phyloP scores from a whole-genome alignment of 2,797 vertebrate species.

The Buceros bicornis region DNA sequence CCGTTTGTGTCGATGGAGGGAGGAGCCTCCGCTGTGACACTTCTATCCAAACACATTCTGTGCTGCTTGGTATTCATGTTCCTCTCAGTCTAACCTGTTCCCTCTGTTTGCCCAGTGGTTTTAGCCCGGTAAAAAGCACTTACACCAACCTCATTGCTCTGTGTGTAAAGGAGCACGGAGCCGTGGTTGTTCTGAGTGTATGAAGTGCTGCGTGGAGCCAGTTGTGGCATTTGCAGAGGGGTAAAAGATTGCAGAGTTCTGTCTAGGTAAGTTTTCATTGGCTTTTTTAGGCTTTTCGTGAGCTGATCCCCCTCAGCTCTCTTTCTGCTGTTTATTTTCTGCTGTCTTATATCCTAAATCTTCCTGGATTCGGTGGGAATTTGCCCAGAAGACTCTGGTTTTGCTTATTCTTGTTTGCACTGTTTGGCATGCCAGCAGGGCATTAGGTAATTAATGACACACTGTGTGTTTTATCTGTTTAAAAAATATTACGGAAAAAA shows the following conservation, averaged over 20 bases:
- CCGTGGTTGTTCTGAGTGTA: not conserved
- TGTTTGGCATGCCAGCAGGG: not conserved
- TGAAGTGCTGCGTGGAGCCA: not conserved
- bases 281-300: not conserved
- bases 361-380: not conserved
- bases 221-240: not conserved
- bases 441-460: slow-evolving; percentile 6
- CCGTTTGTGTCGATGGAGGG: slow-evolving; percentile 43
- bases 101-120: slow-evolving; percentile 35
- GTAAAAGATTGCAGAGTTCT: not conserved
- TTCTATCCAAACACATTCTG: slow-evolving; percentile 8
- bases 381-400: not conserved
- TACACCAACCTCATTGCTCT: not conserved
- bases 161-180: not conserved
- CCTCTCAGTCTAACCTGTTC: slow-evolving; percentile 64
- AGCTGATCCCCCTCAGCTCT: not conserved
- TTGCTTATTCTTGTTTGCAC: not conserved
- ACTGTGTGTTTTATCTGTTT: not conserved
- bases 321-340: not conserved
- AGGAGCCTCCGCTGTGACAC: not conserved
- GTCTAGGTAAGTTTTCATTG: slow-evolving; percentile 30
- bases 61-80: slow-evolving; percentile 52
- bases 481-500: slow-evolving; percentile 26
- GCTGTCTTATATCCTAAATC: not conserved
- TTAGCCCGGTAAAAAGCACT: slow-evolving; percentile 1